These are phyloP conservation scores for Chionomys nivalis DNA, from an alignment of 2,113 vertebrate genomes.

Conservation along the genomic window DNA sequence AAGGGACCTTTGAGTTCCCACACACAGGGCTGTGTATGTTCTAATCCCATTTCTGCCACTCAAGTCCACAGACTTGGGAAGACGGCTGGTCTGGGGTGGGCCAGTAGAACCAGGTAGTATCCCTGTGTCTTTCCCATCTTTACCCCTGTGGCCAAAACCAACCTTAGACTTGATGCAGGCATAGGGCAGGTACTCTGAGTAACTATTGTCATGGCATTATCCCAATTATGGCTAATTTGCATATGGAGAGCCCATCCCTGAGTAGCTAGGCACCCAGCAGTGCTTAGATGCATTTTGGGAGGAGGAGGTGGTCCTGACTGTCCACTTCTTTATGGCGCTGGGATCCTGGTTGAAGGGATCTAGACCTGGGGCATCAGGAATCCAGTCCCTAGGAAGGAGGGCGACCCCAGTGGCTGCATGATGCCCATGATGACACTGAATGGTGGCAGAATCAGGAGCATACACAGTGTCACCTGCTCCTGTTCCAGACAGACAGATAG, in stretches of 20 bases:
- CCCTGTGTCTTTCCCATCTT: fast-evolving
- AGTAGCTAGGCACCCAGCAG: neutral
- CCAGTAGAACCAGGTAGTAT: fast-evolving
- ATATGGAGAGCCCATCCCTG: fast-evolving
- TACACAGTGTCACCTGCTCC: neutral
- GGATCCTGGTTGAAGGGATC: neutral
- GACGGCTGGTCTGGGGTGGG: fast-evolving
- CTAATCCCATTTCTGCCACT: neutral
- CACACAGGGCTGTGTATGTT: neutral
- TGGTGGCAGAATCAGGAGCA: neutral
- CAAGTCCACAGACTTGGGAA: neutral
- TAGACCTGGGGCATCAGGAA: neutral
- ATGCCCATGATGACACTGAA: neutral
- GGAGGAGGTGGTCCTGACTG: no score
- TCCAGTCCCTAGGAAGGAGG: neutral
- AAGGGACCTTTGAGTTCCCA: neutral
- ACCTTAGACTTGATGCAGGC: neutral
- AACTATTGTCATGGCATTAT: fast-evolving
- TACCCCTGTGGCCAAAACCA: no score
- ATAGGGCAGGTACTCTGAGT: fast-evolving
- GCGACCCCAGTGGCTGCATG: fast-evolving
- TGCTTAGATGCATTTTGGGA: no score
- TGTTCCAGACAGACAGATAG: neutral
- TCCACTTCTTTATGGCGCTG: no score
- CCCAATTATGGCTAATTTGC: fast-evolving